Evolutionary conservation across 2,797 vertebrate genomes (phyloP).

Genomic region (Sardinella longiceps): DNA sequence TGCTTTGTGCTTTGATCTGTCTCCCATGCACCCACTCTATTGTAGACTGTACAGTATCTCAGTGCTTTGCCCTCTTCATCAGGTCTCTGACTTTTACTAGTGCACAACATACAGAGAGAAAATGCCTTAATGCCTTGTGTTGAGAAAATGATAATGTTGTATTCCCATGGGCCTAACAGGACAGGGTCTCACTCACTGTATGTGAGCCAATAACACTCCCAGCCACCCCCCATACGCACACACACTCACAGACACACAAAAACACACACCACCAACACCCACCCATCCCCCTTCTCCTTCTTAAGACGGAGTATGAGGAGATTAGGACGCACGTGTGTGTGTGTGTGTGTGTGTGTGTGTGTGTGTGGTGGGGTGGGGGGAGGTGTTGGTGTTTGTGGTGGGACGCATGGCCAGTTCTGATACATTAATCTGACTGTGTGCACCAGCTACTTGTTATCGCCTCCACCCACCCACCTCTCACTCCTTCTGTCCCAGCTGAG

Average conservation of each 20-base stretch:
- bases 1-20: no score
- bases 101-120: not conserved
- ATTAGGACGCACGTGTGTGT: slow-evolving; percentile 30
- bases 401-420: slow-evolving; percentile 34
- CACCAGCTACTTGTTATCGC: slow-evolving; percentile 13
- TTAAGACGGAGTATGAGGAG: slow-evolving; percentile 5
- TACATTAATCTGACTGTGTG: slow-evolving; percentile 32
- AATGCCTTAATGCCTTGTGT: not conserved
- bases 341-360: slow-evolving; percentile 4
- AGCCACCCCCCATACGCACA: no score
- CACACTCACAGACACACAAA: no score
- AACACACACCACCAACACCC: no score
- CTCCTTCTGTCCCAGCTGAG: not conserved
- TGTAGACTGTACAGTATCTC: no score
- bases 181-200: no score
- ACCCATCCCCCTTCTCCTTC: not conserved
- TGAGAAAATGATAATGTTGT: not conserved
- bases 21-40: no score
- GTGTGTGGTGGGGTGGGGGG: not conserved
- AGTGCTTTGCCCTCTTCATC: no score
- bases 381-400: not conserved
- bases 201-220: not conserved
- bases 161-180: not conserved
- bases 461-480: not conserved
- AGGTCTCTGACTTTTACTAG: not conserved